These are phyloP conservation scores for Alfaro cultratus DNA, from an alignment of 2,797 vertebrate genomes.

Conservation along the genomic window DNA sequence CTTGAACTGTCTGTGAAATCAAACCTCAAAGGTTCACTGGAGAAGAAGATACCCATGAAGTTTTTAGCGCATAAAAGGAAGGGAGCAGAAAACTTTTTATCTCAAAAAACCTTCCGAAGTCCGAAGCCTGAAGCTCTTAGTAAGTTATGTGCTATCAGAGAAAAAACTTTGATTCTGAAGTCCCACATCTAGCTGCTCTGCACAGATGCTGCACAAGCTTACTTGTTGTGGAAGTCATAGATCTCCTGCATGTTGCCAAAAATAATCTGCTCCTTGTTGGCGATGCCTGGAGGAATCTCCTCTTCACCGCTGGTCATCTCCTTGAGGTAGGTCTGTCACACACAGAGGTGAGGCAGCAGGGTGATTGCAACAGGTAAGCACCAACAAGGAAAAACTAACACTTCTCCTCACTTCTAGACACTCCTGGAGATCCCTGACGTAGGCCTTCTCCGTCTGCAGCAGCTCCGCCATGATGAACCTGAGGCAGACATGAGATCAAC, in stretches of 20 bases:
- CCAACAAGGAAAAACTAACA: not conserved
- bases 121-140: not conserved
- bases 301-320: constrained; percentile 97
- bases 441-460: constrained; percentile 96
- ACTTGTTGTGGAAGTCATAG: constrained; percentile 98
- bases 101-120: not conserved
- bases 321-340: constrained; percentile 92
- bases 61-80: not conserved
- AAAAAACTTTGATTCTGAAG: not conserved
- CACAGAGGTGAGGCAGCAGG: constrained; percentile 39
- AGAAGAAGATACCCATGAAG: not conserved
- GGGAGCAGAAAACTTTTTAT: not conserved
- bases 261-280: constrained; percentile 93
- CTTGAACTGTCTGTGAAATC: not conserved
- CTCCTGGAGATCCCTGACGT: constrained; percentile 94
- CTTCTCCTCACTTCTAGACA: constrained; percentile 89
- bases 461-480: constrained; percentile 99
- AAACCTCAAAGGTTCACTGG: constrained; percentile 8
- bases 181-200: not conserved
- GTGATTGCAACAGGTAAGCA: not conserved
- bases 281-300: constrained; percentile 91
- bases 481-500: constrained; percentile 3
- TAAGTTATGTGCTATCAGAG: not conserved
- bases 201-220: constrained; percentile 34
- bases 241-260: constrained; percentile 99